These are phyloP conservation scores for Teleopsis dalmanni DNA, from an alignment of 1,140 invertebrate genomes.

Conservation along the genomic window DNA sequence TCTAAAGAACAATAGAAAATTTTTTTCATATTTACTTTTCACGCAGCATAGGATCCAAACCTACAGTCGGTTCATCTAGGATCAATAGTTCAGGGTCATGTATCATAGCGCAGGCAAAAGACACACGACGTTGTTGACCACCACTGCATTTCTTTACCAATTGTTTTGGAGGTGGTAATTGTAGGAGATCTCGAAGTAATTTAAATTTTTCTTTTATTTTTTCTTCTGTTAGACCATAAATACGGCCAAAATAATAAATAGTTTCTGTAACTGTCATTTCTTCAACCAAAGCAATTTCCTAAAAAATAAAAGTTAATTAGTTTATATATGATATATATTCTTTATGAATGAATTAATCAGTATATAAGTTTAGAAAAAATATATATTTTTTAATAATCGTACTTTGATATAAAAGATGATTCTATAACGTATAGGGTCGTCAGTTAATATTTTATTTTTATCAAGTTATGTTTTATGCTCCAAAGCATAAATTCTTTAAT, in stretches of 20 bases:
- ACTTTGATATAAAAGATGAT: too few species aligned
- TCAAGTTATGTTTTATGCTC: too few species aligned
- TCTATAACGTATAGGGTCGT: too few species aligned
- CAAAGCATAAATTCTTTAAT: too few species aligned
- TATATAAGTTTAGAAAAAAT: too few species aligned
- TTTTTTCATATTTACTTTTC: slow-evolving; percentile 57
- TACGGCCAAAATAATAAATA: slow-evolving; percentile 78
- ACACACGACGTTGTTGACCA: slow-evolving; percentile 80
- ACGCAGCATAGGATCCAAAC: slow-evolving; percentile 80
- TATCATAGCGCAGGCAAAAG: slow-evolving; percentile 77
- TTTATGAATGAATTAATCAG: too few species aligned
- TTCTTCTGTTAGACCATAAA: slow-evolving; percentile 66
- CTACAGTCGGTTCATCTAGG: slow-evolving; percentile 88
- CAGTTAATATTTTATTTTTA: too few species aligned
- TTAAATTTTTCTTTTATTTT: slow-evolving; percentile 59
- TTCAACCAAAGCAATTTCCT: slow-evolving; percentile 79
- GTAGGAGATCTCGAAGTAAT: slow-evolving; percentile 63
- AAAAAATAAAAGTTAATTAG: slow-evolving; percentile 20
- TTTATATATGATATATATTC: too few species aligned
- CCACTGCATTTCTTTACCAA: slow-evolving; percentile 68
- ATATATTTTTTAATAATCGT: too few species aligned
- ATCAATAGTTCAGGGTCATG: slow-evolving; percentile 83
- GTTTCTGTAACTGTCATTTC: slow-evolving; percentile 83
- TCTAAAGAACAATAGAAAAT: too few species aligned
- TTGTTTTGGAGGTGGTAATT: slow-evolving; percentile 58